A percentile compares a stretch with the other conserved stretches of the same genome.
Evolutionary conservation across 2,797 vertebrate genomes (phyloP).

Genomic region (Brachyrhaphis roseni): DNA sequence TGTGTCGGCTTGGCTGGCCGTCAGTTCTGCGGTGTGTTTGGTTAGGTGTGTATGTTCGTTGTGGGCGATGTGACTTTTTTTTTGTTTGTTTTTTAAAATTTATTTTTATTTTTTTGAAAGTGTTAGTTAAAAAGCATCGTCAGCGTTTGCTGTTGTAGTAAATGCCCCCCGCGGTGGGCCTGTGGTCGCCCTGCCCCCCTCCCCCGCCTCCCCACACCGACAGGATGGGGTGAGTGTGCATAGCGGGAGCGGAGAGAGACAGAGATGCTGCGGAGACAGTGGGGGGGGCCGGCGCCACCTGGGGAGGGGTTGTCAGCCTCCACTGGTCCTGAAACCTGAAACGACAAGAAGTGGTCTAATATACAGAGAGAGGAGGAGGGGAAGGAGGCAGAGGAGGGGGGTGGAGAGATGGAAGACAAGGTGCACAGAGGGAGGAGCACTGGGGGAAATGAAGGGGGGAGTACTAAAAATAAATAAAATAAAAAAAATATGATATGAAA

Average conservation of each 20-base stretch:
- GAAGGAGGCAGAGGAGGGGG: conserved; percentile 14
- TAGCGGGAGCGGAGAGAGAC: conserved; percentile 86
- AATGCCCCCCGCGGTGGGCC: conserved; percentile 82
- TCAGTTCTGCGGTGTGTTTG: conserved; percentile 61
- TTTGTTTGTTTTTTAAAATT: not conserved
- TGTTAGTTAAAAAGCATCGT: conserved; percentile 61
- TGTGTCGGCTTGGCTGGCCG: conserved; percentile 66
- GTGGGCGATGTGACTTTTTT: not conserved
- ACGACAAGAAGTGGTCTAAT: conserved; percentile 91
- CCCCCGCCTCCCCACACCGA: conserved; percentile 85
- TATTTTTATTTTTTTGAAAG: not conserved
- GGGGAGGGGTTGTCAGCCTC: conserved; percentile 87
- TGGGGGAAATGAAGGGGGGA: conserved; percentile 26
- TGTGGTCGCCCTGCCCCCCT: conserved; percentile 84
- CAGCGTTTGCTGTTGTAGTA: conserved; percentile 89
- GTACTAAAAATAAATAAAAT: conserved; percentile 50
- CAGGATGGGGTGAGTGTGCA: conserved; percentile 88
- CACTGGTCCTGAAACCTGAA: conserved; percentile 91
- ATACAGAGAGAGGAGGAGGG: conserved; percentile 79
- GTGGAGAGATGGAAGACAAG: conserved; percentile 64
- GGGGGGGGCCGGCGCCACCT: conserved; percentile 84
- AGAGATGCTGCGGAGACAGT: conserved; percentile 86
- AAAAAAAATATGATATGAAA: conserved; percentile 30
- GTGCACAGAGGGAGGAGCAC: conserved; percentile 59
- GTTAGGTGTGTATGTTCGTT: conserved; percentile 43